Percentiles rank a stretch among this genome's conserved stretches.
Conservation (phyloP, 1,140 invertebrate species). For the Ooceraea biroi region DNA sequence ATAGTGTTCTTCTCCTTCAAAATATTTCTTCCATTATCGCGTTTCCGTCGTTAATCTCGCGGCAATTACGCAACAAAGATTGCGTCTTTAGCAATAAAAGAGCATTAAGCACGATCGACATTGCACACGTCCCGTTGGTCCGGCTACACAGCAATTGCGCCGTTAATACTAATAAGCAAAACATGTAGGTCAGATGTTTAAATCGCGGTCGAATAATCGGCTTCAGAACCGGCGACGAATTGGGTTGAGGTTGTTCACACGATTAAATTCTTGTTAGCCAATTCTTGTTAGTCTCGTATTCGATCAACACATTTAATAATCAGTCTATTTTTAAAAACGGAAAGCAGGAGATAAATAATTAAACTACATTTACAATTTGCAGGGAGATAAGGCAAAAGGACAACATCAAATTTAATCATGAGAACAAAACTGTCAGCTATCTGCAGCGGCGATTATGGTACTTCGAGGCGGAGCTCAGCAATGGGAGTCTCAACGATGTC, state of each 20-base stretch:
- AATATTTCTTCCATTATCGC: not conserved
- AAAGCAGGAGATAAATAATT: too few relatives aligned
- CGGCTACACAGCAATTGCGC: constrained; percentile 77
- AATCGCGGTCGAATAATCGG: constrained; percentile 66
- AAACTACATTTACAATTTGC: constrained; percentile 76
- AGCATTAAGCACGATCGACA: constrained; percentile 49
- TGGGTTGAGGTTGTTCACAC: not conserved
- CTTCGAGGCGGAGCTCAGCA: constrained; percentile 91
- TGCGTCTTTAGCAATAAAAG: constrained; percentile 38
- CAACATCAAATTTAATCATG: constrained; percentile 89
- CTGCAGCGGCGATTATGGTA: constrained; percentile 91
- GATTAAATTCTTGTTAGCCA: not conserved
- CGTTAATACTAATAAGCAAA: constrained; percentile 81
- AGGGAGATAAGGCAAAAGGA: constrained; percentile 90
- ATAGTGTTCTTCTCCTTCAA: not conserved
- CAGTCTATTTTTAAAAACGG: too few relatives aligned
- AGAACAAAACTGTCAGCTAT: constrained; percentile 94
- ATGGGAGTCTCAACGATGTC: constrained; percentile 91
- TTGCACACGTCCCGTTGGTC: constrained; percentile 70
- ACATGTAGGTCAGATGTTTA: constrained; percentile 71
- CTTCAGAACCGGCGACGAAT: not conserved
- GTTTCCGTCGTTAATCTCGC: not conserved
- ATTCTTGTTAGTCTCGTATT: too few relatives aligned
- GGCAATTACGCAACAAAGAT: constrained; percentile 59
- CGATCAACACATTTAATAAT: too few relatives aligned